Evolutionary conservation across 2,113 vertebrate species (phyloP).

Genomic region (Vulpes ferrilata): DNA sequence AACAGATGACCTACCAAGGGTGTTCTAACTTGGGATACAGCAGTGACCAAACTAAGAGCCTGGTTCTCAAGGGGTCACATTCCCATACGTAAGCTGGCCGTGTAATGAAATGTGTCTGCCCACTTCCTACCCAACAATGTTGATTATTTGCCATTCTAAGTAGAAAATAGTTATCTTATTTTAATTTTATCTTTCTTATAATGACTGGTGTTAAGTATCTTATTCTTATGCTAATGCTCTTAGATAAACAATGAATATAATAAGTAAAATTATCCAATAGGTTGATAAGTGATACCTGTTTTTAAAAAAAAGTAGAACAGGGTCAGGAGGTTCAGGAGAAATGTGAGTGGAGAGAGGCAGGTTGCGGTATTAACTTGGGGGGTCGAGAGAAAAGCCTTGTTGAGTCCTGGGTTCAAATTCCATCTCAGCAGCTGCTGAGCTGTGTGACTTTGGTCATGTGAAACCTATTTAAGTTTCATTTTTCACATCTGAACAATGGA

Average conservation of each 20-base stretch:
- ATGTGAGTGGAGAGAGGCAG: not conserved
- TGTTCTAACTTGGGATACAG: not conserved
- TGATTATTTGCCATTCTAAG: not conserved
- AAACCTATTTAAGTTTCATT: not conserved
- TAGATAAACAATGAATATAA: not conserved
- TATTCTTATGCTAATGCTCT: not conserved
- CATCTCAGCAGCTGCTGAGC: not conserved
- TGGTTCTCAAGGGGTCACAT: not conserved
- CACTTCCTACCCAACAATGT: not conserved
- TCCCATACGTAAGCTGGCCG: not conserved
- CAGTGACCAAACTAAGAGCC: not conserved
- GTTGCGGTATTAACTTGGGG: not conserved
- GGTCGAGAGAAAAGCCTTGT: not conserved
- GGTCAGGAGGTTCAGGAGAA: not conserved
- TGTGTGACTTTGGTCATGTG: not conserved
- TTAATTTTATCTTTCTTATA: not conserved
- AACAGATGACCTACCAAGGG: not conserved
- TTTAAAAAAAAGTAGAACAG: not conserved
- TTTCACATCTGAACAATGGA: conserved; percentile 5
- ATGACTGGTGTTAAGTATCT: not conserved
- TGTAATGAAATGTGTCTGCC: not conserved
- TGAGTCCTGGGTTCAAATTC: not conserved
- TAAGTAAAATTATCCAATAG: not conserved
- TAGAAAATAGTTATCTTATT: not conserved
- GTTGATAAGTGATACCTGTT: not conserved